Conservation (phyloP, 2,888 invertebrate species). For the Mythimna lalbum region DNA sequence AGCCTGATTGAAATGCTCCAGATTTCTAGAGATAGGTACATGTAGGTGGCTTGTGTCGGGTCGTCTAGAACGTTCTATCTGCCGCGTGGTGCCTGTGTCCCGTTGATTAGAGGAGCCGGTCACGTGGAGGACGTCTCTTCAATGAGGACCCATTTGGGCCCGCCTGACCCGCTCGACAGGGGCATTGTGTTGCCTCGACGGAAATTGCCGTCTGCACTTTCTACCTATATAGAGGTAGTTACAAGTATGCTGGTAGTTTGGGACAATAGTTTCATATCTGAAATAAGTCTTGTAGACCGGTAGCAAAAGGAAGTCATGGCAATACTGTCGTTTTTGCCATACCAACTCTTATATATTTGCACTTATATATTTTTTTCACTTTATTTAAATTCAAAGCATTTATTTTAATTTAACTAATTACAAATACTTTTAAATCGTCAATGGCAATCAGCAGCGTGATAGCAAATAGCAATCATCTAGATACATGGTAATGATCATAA, state of each 20-base stretch:
- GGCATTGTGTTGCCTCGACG: constrained; percentile 2
- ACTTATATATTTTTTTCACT: no score
- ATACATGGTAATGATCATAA: no score
- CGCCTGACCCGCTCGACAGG: background rate
- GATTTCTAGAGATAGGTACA: constrained; percentile 69
- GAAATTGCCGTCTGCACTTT: constrained; percentile 10
- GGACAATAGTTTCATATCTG: background rate
- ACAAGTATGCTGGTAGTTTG: background rate
- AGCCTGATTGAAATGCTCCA: constrained; percentile 81
- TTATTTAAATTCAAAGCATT: no score
- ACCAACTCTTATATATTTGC: no score
- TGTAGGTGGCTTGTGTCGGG: constrained; percentile 9
- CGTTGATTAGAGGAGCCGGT: constrained; percentile 22
- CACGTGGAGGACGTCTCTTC: constrained; percentile 29
- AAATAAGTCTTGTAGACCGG: background rate
- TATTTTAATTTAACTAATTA: no score
- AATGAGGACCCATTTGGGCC: constrained; percentile 19
- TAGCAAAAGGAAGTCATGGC: background rate
- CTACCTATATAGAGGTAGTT: background rate
- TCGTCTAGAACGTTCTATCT: constrained; percentile 47
- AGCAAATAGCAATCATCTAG: no score
- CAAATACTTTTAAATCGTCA: no score
- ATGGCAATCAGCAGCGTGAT: no score
- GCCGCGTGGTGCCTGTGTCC: background rate
- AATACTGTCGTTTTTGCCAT: no score